A percentile compares a stretch with the other conserved stretches of the same genome.
Conservation (phyloP, 2,888 invertebrate genomes). For the Leptinotarsa haldemani region DNA sequence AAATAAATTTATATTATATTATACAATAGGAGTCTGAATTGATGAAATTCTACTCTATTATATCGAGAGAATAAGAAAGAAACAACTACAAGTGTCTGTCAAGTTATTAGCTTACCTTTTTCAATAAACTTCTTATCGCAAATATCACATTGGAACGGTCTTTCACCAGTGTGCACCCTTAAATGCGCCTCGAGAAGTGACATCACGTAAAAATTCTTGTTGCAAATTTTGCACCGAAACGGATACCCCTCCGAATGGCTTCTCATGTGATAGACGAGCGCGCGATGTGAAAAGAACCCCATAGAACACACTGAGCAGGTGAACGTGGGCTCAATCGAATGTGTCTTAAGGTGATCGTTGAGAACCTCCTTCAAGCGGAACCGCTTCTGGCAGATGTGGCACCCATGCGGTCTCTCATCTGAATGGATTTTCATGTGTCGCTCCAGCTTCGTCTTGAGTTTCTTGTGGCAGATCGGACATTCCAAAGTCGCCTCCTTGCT, state of each 20-base stretch:
- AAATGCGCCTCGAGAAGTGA: not conserved
- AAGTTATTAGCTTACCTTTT: not conserved
- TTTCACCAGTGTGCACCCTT: not conserved
- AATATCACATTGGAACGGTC: not conserved
- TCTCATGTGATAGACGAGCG: conserved; percentile 9
- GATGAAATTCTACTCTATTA: too few relatives aligned
- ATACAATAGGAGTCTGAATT: too few relatives aligned
- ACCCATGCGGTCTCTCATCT: not conserved
- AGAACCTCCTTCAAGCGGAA: not conserved
- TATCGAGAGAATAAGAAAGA: too few relatives aligned
- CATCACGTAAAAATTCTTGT: conserved; percentile 13
- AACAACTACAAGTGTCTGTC: too few relatives aligned
- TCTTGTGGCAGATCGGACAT: conserved; percentile 8
- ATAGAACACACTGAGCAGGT: conserved; percentile 12
- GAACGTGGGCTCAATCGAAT: not conserved
- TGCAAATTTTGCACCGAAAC: not conserved
- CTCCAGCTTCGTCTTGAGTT: not conserved
- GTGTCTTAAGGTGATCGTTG: not conserved
- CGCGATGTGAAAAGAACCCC: not conserved
- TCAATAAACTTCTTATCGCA: not conserved
- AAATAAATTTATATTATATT: too few relatives aligned
- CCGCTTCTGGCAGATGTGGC: conserved; percentile 1
- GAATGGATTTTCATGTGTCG: conserved; percentile 8
- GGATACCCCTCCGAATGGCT: conserved; percentile 9
- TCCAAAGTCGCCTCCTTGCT: not conserved